Base-by-base conservation (phyloP, 23 tunicate species). In the Ciona savignyi region DNA sequence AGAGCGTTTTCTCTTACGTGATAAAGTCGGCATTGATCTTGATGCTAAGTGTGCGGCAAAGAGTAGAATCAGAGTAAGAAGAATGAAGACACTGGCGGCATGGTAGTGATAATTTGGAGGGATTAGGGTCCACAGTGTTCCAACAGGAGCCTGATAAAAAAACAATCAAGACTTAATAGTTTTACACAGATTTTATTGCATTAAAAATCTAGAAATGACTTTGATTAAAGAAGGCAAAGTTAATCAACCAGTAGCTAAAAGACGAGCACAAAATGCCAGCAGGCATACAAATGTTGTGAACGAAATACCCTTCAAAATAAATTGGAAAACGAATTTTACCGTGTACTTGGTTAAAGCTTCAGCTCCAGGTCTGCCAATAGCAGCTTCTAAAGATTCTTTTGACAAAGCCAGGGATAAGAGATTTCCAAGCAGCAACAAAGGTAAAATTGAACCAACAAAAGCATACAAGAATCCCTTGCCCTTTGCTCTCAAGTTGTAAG, bases 401-500 rank as follows among this genome's bases (percentile, higher is more conserved):
- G 96, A 51, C 21, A 82, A 29, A 0, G 77, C 72, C n/a, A 78
- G 74, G 9, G 86, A 83, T 33, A 82, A 25, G 25, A 88, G 73
- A 68, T 88, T 88, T 20, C 86, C 87, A 35, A 88, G 60, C 27
- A 77, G 23, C 9, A 82, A 64, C 34, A 77, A 30, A 6, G 96
- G 96, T 20, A 88, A 60, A 67, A 82, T 70, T 0, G 67, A 27
- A 21, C 83, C 86, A 66, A 74, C 29, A 32, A 77, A 25, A 27
- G 67, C 66, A 35, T 75, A 77, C 28, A 81, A 32, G 32, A 80
- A 77, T 1, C 87, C 81, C 26, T 85, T 77, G 66, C 84, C 77
- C 67, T 82, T 82, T 2, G 96, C 87, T 30, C 64, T 51, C 61
- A 77, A 31, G 49, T 88, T 88, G 80, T 70, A 83, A 0, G 96